A percentile compares a stretch with the other conserved stretches of the same genome.
phyloP scores from a whole-genome alignment of 1,140 invertebrate species.

The Habropoda laboriosa region DNA sequence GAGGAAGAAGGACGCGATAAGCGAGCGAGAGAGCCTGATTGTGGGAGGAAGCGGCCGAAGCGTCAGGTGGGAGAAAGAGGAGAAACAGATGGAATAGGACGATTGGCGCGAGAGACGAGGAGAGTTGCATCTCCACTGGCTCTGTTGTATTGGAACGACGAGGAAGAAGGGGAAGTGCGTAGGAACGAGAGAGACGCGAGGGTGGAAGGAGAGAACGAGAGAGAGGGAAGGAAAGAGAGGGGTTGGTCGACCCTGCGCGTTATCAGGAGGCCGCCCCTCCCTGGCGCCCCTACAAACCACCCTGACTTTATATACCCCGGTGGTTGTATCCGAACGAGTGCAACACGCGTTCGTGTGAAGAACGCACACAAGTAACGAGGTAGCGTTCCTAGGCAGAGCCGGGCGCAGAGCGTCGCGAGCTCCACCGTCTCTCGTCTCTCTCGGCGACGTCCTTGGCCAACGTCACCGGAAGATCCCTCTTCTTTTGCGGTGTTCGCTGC shows the following conservation, averaged over 20 bases:
- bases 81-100: constrained; percentile 10
- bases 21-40: not conserved
- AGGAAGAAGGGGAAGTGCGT: constrained; percentile 7
- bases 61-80: constrained; percentile 30
- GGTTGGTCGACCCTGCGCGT: constrained; percentile 78
- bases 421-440: constrained; percentile 41
- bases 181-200: not conserved
- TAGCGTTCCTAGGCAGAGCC: constrained; percentile 58
- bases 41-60: not conserved
- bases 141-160: no score
- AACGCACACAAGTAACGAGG: constrained; percentile 46
- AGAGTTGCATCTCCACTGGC: not conserved
- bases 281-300: constrained; percentile 52
- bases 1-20: not conserved
- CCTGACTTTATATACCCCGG: constrained; percentile 62
- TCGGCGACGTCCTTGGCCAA: constrained; percentile 36
- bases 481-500: constrained; percentile 26
- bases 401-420: constrained; percentile 73
- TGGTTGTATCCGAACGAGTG: constrained; percentile 42
- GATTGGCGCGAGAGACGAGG: constrained; percentile 2
- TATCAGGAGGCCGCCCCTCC: constrained; percentile 74
- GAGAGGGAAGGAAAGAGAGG: constrained; percentile 58
- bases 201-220: constrained; percentile 1
- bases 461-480: constrained; percentile 49
- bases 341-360: constrained; percentile 46